These are phyloP conservation scores for Montipora capitata DNA, from an alignment of 92 coral and sea anemone genomes.

Conservation along the genomic window DNA sequence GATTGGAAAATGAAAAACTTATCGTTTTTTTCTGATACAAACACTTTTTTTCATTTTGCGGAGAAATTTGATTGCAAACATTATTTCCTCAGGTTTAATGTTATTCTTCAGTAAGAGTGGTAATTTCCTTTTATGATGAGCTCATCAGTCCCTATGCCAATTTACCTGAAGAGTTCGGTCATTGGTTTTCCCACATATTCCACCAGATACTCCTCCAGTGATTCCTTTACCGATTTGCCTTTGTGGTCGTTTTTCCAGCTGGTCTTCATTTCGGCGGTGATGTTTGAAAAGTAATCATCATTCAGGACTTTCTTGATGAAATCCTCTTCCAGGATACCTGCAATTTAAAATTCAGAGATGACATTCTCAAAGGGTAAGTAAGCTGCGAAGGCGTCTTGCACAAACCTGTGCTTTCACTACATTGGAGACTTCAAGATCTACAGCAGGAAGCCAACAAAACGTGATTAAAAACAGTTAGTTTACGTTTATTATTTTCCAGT, in stretches of 20 bases:
- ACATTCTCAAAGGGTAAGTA: neutral
- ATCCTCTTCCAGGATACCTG: constrained; percentile 87
- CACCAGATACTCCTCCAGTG: constrained; percentile 82
- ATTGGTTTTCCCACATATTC: constrained; percentile 92
- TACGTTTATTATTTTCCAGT: too few species aligned
- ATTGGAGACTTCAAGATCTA: too few species aligned
- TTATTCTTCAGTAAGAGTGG: neutral
- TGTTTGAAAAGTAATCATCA: constrained; percentile 62
- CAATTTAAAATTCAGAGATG: neutral
- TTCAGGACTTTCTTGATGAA: constrained; percentile 52
- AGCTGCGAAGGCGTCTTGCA: too few species aligned
- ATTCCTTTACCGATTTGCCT: constrained; percentile 79
- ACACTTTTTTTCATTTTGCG: too few species aligned
- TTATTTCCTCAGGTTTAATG: too few species aligned
- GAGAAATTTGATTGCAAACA: too few species aligned
- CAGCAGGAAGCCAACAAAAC: too few species aligned
- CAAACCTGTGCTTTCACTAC: too few species aligned
- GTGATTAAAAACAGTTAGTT: too few species aligned
- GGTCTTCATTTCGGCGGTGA: constrained; percentile 70
- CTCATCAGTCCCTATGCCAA: too few species aligned
- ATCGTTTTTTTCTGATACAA: too few species aligned
- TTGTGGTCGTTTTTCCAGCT: constrained; percentile 74
- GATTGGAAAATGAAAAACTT: too few species aligned
- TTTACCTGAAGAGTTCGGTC: constrained; percentile 74
- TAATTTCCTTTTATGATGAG: neutral